Base-by-base conservation (phyloP, 92 coral and sea anemone genomes). In the Blastomussa wellsi region DNA sequence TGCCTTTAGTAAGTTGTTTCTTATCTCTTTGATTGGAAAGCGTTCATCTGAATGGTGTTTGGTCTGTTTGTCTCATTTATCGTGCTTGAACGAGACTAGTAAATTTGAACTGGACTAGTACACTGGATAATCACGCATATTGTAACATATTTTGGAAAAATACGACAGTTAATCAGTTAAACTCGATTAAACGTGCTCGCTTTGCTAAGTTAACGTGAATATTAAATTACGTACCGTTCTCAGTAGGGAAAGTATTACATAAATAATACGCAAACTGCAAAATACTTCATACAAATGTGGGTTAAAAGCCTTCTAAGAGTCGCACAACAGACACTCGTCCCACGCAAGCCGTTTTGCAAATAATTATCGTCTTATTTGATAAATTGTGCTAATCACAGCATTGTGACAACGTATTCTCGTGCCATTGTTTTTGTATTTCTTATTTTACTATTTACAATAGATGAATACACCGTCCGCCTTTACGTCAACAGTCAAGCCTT, bases 11-110 rank as follows among this genome's bases (percentile, higher is more conserved):
- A 60, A 42, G 37, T 41, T 62, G 36, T 42, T 35, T 55, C 73
- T 79, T 79, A 79, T 79, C 83, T 29, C 73, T 62, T 42, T 17
- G 37, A 60, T 39, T 38, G 3, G 41, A 20, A 59, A 22, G 32
- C 26, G 16, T n/a, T 29, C 28, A 66, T 14, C 55, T 79, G 36
- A 57, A 57, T 29, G 17, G 41, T 64, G 38, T 68, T 37, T n/a
- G n/a, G n/a, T n/a, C n/a, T n/a, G n/a, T n/a, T 79, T 59, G 62
- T 6, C 55, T 37, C 44, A 7, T 39, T 41, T 19, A 4, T 7
- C 4, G 22, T 28, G 15, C 2, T 24, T n/a, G 0, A 39, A 42
- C 24, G 16, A 26, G 24, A 59, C 8, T 22, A n/a, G n/a, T n/a
- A 4, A 53, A 19, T 39, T 32, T 14, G 73, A 73, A 79, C 60